A percentile compares a stretch with the other conserved stretches of the same genome.
Evolutionary conservation across 2,888 invertebrate species (phyloP).

Genomic region (Globia sparganii): DNA sequence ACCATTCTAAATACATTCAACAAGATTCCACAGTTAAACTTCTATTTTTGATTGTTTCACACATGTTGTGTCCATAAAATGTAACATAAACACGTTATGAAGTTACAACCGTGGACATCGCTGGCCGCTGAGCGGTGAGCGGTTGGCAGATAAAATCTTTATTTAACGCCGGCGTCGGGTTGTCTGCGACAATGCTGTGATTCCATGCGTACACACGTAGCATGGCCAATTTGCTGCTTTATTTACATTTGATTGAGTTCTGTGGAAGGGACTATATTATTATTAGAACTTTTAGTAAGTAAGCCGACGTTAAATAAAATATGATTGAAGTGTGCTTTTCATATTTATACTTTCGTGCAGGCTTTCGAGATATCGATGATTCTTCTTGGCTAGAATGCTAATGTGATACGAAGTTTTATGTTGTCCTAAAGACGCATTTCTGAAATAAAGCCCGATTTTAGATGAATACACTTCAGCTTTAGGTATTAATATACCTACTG

Average conservation of each 20-base stretch:
- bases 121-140: conserved; percentile 26
- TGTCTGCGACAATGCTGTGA: conserved; percentile 64
- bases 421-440: neutral
- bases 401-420: neutral
- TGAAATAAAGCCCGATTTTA: neutral
- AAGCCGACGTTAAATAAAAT: neutral
- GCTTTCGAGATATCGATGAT: neutral
- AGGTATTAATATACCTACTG: neutral
- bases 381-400: neutral
- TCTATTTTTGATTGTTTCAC: conserved; percentile 52
- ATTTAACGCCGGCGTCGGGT: conserved; percentile 65
- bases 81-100: conserved; percentile 47
- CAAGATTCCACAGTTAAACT: conserved; percentile 24
- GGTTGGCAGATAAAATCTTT: conserved; percentile 64
- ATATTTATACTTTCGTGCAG: neutral
- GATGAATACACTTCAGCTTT: neutral
- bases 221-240: conserved; percentile 30
- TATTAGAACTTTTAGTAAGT: neutral
- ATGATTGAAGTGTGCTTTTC: neutral
- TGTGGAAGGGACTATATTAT: conserved; percentile 1
- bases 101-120: conserved; percentile 43
- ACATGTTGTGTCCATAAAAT: conserved; percentile 45
- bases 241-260: conserved; percentile 33
- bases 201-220: conserved; percentile 37
- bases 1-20: conserved; percentile 1